Percentiles rank a stretch among this genome's conserved stretches.
These are phyloP conservation scores for Corythaixoides concolor DNA, from an alignment of 2,113 vertebrate genomes.

Conservation along the genomic window DNA sequence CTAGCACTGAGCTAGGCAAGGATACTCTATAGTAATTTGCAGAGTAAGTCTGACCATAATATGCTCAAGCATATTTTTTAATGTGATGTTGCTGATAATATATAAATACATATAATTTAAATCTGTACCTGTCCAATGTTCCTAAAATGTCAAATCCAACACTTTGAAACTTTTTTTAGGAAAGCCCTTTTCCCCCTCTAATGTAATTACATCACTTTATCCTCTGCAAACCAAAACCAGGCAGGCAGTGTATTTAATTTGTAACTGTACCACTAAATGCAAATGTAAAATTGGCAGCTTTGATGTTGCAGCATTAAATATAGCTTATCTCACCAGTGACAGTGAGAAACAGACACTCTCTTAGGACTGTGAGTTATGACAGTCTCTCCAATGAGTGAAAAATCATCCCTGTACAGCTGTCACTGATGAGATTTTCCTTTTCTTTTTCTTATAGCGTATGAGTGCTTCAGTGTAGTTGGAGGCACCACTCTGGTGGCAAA, in stretches of 20 bases:
- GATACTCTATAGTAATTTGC: not conserved
- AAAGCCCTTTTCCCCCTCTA: not conserved
- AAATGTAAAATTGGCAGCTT: constrained; percentile 63
- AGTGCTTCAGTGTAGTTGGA: not conserved
- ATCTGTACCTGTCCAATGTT: not conserved
- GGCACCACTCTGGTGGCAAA: not conserved
- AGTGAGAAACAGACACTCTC: constrained; percentile 69
- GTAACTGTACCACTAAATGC: constrained; percentile 34
- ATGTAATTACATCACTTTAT: constrained; percentile 27
- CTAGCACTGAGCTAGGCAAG: not conserved
- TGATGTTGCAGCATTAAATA: constrained; percentile 42
- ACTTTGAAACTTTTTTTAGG: not conserved
- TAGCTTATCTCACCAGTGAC: constrained; percentile 68
- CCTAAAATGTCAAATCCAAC: not conserved
- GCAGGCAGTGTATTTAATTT: constrained; percentile 17
- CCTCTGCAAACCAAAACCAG: constrained; percentile 11
- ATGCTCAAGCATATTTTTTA: not conserved
- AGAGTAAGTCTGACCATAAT: not conserved
- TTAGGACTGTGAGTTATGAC: constrained; percentile 66
- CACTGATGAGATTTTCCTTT: constrained; percentile 27
- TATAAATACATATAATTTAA: not conserved
- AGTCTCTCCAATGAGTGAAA: constrained; percentile 57
- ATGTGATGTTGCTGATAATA: not conserved
- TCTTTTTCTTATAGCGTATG: not conserved
- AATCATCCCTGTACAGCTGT: constrained; percentile 52